Conservation (phyloP, 1,140 invertebrate species). For the Drosophila tropicalis region DNA sequence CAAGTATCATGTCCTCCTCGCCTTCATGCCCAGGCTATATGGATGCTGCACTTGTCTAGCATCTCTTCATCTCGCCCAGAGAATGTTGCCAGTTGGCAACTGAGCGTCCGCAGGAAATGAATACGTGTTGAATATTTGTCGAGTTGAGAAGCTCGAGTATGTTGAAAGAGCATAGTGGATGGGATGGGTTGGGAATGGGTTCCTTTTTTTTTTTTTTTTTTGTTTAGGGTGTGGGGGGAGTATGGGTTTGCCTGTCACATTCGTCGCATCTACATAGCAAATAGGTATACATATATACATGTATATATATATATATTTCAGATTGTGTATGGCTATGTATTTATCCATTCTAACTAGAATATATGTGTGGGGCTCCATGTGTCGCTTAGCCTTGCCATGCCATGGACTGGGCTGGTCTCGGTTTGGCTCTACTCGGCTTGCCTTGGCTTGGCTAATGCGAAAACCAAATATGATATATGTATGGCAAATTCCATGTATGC, state of each 20-base stretch:
- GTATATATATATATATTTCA: slow-evolving; percentile 29
- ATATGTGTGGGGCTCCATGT: slow-evolving; percentile 50
- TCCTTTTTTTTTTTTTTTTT: too few species aligned
- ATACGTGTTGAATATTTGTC: slow-evolving; percentile 81
- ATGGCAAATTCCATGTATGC: slow-evolving; percentile 51
- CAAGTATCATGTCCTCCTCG: slow-evolving; percentile 73
- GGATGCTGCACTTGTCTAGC: slow-evolving; percentile 68
- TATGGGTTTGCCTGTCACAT: slow-evolving; percentile 42
- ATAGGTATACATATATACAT: slow-evolving; percentile 38
- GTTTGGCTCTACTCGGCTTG: slow-evolving; percentile 8
- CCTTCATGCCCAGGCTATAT: background rate
- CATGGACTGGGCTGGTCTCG: background rate
- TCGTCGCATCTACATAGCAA: slow-evolving; percentile 51
- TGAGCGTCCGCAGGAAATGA: slow-evolving; percentile 78
- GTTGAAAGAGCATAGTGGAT: slow-evolving; percentile 13
- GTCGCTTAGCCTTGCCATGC: slow-evolving; percentile 68
- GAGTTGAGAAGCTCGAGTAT: slow-evolving; percentile 77
- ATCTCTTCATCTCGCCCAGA: slow-evolving; percentile 39
- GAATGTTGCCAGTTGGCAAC: slow-evolving; percentile 78
- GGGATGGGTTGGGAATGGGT: background rate
- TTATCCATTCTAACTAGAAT: slow-evolving; percentile 31
- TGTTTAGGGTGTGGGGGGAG: slow-evolving; percentile 2
- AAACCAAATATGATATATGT: slow-evolving; percentile 75
- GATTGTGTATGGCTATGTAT: slow-evolving; percentile 35
- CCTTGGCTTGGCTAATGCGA: slow-evolving; percentile 66